Evolutionary conservation across 2,113 vertebrate genomes (phyloP), one percentile per base, ranked within the genome.

Genomic region (Cyphomyrus discorhynchus): DNA sequence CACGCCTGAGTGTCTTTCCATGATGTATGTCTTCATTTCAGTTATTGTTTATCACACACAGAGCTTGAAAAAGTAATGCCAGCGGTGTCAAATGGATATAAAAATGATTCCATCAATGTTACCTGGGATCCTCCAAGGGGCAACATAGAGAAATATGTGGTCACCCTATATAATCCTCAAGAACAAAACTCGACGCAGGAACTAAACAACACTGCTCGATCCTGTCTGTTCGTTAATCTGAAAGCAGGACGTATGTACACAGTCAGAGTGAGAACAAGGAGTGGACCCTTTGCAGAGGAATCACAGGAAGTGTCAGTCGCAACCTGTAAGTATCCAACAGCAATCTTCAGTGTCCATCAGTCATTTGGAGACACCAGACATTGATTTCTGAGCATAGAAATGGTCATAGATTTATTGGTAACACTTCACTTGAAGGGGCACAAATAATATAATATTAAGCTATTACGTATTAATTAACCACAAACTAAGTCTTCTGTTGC

Each of bases 251-350:
- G 3, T 1, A 11, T 5, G 8, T 95, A 96, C 90, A 70, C 0
- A 0, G 90, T 62, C 19, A 8, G 0, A 27, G 91, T 96, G 58
- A 85, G 3, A 13, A 92, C 94, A 49, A 15, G 0, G 1, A 95
- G 94, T 31, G 95, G 95, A 70, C 88, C 92, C 13, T 93, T 94
- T 62, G 92, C 7, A 27, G 88, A 35, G 1, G 31, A 91, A 8
- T 96, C 95, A 88, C 53, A 3, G 24, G 0, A 0, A 0, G 5
- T 93, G 4, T 90, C 89, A 2, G 94, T 86, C 85, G 94, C 94
- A 83, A 96, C 95, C 10, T 94, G 95, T 96, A 91, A 95, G 95
- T 95, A 90, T 70, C 74, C 31, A 19, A 1, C 35, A 31, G 10
- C 1, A 1, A 13, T 70, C 62, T 70, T 3, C 10, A 31, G 11